phyloP scores from a whole-genome alignment of 2,113 vertebrate genomes.

The Meleagris gallopavo region DNA sequence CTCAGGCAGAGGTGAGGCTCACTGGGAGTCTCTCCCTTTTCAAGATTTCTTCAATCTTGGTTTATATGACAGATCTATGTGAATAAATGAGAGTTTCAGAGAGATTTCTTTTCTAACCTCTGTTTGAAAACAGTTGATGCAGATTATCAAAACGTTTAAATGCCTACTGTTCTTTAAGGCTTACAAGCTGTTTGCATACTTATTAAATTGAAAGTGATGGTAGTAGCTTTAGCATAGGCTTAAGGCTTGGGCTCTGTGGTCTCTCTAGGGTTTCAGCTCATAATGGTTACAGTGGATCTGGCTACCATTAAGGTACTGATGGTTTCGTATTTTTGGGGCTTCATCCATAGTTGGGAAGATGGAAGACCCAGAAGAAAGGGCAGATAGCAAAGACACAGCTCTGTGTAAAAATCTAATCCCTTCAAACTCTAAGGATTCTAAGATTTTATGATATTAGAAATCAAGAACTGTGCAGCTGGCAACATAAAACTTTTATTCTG shows the following conservation, averaged over 20 bases:
- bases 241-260: background rate
- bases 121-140: background rate
- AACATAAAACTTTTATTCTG: background rate
- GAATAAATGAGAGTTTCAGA: background rate
- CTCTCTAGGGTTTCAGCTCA: background rate
- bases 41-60: background rate
- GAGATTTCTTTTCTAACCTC: background rate
- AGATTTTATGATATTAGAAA: background rate
- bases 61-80: background rate
- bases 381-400: background rate
- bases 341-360: background rate
- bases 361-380: background rate
- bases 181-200: fast-evolving
- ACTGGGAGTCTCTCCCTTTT: background rate
- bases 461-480: background rate
- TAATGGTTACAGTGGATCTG: background rate
- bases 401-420: background rate
- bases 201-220: background rate
- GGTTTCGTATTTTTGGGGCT: background rate
- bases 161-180: background rate
- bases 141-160: background rate
- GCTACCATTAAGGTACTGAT: background rate
- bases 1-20: background rate
- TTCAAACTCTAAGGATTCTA: too few species aligned
- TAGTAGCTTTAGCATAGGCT: background rate